Percentiles rank a stretch among this genome's conserved stretches.
Conservation (phyloP, 2,797 vertebrate species). For the Anisognathus igniventris region DNA sequence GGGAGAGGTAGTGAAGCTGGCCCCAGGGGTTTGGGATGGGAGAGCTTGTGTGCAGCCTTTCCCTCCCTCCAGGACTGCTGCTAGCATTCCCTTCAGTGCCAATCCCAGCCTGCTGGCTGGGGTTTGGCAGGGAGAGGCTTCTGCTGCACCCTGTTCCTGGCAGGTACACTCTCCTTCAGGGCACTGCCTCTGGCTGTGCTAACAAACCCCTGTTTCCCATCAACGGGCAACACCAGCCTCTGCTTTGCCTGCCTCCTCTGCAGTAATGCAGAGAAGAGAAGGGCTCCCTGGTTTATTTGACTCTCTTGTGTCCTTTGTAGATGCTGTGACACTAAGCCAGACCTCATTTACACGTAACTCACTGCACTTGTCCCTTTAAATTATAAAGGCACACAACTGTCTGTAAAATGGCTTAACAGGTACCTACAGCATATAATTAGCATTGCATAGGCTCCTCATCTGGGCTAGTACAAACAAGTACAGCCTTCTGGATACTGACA, state of each 20-base stretch:
- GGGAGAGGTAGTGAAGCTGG: no score
- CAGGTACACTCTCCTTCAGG: background rate
- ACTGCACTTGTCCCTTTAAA: background rate
- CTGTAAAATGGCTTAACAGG: background rate
- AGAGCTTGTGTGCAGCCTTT: background rate
- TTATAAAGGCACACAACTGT: background rate
- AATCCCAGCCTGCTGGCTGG: background rate
- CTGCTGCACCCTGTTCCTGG: background rate
- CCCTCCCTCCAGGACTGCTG: background rate
- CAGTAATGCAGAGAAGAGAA: background rate
- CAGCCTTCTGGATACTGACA: background rate
- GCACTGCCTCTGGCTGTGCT: background rate
- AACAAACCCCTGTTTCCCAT: background rate
- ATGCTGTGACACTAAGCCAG: background rate
- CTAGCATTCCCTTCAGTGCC: background rate
- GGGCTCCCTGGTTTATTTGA: background rate
- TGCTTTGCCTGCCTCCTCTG: background rate
- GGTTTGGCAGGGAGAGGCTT: background rate
- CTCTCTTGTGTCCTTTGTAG: background rate
- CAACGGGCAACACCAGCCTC: background rate
- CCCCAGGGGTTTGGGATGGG: background rate
- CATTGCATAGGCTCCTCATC: background rate
- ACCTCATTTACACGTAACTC: background rate
- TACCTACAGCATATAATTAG: background rate
- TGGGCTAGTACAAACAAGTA: background rate